Evolutionary conservation across 30 jellyfish, hydroid and myxozoan genomes (phyloP), one percentile per base, ranked within the genome.

Genomic region (Chironex yamaguchii): DNA sequence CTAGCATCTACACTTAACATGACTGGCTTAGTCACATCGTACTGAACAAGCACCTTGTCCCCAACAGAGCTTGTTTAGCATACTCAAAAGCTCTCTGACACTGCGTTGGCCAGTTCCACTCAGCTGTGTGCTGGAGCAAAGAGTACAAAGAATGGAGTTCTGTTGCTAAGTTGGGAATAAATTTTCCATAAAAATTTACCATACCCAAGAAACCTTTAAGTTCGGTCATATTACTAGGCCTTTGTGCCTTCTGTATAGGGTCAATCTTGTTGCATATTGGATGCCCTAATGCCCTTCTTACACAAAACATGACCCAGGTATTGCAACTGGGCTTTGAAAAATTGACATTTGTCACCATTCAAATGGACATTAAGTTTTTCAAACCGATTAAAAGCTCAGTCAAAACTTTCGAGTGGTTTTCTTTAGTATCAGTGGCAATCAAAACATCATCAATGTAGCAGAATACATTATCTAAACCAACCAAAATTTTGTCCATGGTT

Each of bases 191-290:
- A 48, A 0, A 77, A 30, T 85, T 85, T 24, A 34, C 29, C 90
- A 86, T 62, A 12, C 96, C 96, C 49, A 89, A 34, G 71, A 83
- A 79, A 36, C 95, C 62, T 52, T 67, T 82, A 29, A 68, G 25
- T 71, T 89, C 93, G 14, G 78, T 66, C 27, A 82, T 91, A 48
- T 81, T 82, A 2, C 49, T 71, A 36, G 92, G 97, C 36, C 31
- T 4, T n/a, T 53, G 96, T 51, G 82, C 76, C 25, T 81, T 31
- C 34, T n/a, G n/a, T 50, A 89, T 53, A 9, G 92, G 67, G 34
- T 83, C 92, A 31, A 89, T 49, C 51, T 63, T 89, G 26, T 27
- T 32, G 4, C 35, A 23, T 12, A 17, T 76, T 22, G 96, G 96
- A 27, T 54, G n/a, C n/a, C n/a, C n/a, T 29, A 62, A 83, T 36